Percentiles rank a stretch among this genome's conserved stretches.
These are phyloP conservation scores for Synergus itoensis DNA, from an alignment of 2,888 invertebrate genomes.

Conservation along the genomic window DNA sequence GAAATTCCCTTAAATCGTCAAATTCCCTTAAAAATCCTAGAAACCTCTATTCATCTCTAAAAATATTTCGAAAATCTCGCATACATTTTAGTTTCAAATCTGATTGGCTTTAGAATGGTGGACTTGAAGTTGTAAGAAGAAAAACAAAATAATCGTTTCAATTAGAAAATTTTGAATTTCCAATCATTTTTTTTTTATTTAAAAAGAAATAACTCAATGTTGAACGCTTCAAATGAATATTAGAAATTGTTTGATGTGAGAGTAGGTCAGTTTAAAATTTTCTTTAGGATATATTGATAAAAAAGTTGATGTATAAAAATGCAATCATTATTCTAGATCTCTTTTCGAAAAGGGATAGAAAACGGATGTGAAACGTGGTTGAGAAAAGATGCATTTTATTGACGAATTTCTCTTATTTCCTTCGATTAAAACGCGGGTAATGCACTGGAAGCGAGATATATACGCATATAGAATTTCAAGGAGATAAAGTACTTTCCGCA, in stretches of 20 bases:
- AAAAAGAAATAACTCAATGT: too few relatives aligned
- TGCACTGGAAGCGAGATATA: neutral
- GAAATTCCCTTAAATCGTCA: too few relatives aligned
- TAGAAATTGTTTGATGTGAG: neutral
- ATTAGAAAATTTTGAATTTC: too few relatives aligned
- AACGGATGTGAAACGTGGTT: slow-evolving; percentile 16
- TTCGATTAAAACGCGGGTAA: slow-evolving; percentile 33
- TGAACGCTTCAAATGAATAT: too few relatives aligned
- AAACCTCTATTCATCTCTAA: too few relatives aligned
- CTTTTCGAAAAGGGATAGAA: slow-evolving; percentile 3
- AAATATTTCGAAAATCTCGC: too few relatives aligned
- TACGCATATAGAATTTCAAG: slow-evolving; percentile 15
- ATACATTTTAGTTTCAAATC: too few relatives aligned
- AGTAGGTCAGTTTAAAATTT: neutral
- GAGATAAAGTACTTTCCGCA: slow-evolving; percentile 19
- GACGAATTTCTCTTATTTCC: slow-evolving; percentile 36
- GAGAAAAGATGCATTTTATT: slow-evolving; percentile 13
- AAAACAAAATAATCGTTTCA: too few relatives aligned
- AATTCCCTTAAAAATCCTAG: too few relatives aligned
- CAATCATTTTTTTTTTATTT: too few relatives aligned
- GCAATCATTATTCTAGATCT: slow-evolving; percentile 1
- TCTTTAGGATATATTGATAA: neutral
- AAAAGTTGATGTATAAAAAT: neutral
- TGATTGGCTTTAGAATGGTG: too few relatives aligned
- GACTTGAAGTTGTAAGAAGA: too few relatives aligned